Evolutionary conservation across 2,888 invertebrate genomes (phyloP).

Genomic region (Yponomeuta plumbellus): DNA sequence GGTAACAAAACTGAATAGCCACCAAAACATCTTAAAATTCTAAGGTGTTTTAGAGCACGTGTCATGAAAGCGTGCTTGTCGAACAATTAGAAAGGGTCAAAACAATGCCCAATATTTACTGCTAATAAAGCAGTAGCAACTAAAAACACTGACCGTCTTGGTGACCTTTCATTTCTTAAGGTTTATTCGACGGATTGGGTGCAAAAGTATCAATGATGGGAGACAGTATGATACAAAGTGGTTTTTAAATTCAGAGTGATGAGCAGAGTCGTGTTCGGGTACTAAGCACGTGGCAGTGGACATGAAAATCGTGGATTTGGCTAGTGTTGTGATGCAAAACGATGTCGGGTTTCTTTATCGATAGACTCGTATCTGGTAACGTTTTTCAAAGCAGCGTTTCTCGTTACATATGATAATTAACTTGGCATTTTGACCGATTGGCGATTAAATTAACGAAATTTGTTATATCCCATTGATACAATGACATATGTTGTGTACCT

Average conservation of each 20-base stretch:
- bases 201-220: slow-evolving; percentile 56
- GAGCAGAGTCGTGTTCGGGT: slow-evolving; percentile 61
- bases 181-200: not conserved
- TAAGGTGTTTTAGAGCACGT: slow-evolving; percentile 50
- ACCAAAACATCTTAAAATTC: slow-evolving; percentile 55
- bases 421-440: too few relatives aligned
- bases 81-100: slow-evolving; percentile 39
- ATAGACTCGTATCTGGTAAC: not conserved
- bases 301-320: slow-evolving; percentile 67
- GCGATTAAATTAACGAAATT: too few relatives aligned
- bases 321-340: slow-evolving; percentile 13
- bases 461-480: too few relatives aligned
- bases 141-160: not conserved
- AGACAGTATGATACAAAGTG: slow-evolving; percentile 62
- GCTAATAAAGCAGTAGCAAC: not conserved
- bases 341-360: not conserved
- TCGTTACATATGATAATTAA: too few relatives aligned
- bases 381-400: too few relatives aligned
- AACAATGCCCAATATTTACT: not conserved
- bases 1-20: slow-evolving; percentile 25
- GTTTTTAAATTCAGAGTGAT: slow-evolving; percentile 66
- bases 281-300: slow-evolving; percentile 68
- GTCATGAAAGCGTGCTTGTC: slow-evolving; percentile 55
- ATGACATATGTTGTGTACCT: too few relatives aligned
- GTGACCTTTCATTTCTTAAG: not conserved